Evolutionary conservation across 2,113 vertebrate species (phyloP), one percentile per base, ranked within the genome.

Genomic region (Mustela lutreola): DNA sequence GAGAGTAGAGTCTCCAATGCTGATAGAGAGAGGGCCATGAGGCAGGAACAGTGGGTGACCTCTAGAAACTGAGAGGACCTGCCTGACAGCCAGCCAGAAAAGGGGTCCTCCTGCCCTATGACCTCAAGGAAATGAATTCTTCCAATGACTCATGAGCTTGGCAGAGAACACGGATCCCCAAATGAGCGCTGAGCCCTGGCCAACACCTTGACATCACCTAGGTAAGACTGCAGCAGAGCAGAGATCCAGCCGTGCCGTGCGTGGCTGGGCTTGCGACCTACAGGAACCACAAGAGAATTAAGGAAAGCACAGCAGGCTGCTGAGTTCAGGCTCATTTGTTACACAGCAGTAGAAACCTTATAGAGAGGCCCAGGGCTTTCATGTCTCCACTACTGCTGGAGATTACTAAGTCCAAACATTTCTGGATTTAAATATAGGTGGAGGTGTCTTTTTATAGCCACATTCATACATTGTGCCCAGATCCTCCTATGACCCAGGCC

Each of bases 1-100:
- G 7, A 33, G 28, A 12, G 10, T 11, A 58, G 10, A 63, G 22
- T 80, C 7, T 48, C 31, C 58, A 8, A 0, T 28, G 7, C 15
- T 28, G 22, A 58, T 4, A 24, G 58, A 42, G 15, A 67, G 31
- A 45, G 21, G 4, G 1, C 6, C 18, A 9, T 1, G 0, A 24
- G 7, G 12, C 71, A 65, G 81, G 65, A 63, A 60, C 26, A 7
- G 4, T 63, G 48, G 21, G 39, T 53, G 50, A 56, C 78, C 45
- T 78, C 26, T 10, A n/a, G 58, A 33, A 91, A 9, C 70, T 71
- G 60, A 86, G 39, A 53, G n/a, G 1, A 5, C 7, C 36, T 39
- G 11, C 33, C 24, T 36, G 48, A 56, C 16, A 63, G 56, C 39
- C 26, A 60, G 63, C 48, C 71, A 82, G 33, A 50, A 63, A 26